Percentiles rank a stretch among this genome's conserved stretches.
Conservation (phyloP, 1,140 invertebrate genomes). For the Drosophila insularis region DNA sequence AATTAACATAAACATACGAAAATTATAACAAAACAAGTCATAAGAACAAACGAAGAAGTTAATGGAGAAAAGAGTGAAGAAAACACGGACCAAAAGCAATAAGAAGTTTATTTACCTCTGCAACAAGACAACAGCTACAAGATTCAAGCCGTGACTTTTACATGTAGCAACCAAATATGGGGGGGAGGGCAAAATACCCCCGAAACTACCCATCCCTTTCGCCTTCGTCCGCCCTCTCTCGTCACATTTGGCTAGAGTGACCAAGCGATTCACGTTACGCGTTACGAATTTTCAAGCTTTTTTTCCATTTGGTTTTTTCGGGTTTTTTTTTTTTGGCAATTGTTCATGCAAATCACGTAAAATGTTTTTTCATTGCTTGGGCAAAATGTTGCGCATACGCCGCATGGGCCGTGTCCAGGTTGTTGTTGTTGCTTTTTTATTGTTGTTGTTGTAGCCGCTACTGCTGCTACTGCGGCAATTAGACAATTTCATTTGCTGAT, state of each 20-base stretch:
- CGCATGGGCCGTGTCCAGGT: constrained; percentile 36
- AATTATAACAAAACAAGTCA: constrained; percentile 40
- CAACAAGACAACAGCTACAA: not conserved
- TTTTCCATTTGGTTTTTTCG: constrained; percentile 14
- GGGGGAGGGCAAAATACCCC: constrained; percentile 3
- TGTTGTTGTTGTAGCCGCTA: no score
- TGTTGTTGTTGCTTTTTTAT: constrained; percentile 14
- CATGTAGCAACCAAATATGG: constrained; percentile 3
- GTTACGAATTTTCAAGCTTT: constrained; percentile 24
- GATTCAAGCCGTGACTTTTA: not conserved
- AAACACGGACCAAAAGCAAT: constrained; percentile 16
- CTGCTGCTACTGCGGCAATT: constrained; percentile 43
- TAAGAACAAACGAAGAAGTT: constrained; percentile 22
- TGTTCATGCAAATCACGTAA: constrained; percentile 69
- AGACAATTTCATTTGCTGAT: constrained; percentile 50
- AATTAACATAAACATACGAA: constrained; percentile 46
- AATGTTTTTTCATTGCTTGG: constrained; percentile 39
- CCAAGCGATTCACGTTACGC: constrained; percentile 27
- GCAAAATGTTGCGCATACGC: constrained; percentile 49
- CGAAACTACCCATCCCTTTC: constrained; percentile 1
- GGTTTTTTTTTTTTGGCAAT: constrained; percentile 22
- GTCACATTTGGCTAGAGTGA: not conserved
- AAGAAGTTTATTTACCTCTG: constrained; percentile 45
- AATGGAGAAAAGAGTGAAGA: not conserved
- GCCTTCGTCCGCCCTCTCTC: not conserved